These are phyloP conservation scores for Catamblyrhynchus diadema DNA, from an alignment of 2,797 vertebrate genomes.

Conservation along the genomic window DNA sequence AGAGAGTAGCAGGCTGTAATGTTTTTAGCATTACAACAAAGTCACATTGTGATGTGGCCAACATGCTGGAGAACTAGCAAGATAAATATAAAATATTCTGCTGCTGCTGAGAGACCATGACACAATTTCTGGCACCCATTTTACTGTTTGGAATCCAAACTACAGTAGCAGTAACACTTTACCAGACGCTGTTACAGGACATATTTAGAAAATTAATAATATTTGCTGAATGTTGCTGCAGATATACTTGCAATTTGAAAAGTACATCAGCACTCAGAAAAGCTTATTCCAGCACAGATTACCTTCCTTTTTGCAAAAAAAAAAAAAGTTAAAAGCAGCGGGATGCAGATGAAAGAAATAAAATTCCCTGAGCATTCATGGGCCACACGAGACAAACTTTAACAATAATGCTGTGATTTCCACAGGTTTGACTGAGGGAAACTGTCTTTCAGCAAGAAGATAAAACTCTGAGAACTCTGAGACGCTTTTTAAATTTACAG, in stretches of 20 bases:
- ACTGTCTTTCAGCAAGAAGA: background rate
- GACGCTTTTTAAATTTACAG: background rate
- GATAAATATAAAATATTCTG: background rate
- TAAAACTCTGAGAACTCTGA: background rate
- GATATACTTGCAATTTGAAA: background rate
- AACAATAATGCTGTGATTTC: background rate
- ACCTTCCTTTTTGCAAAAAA: background rate
- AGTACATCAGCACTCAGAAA: background rate
- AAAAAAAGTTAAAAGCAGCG: background rate
- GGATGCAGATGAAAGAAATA: background rate
- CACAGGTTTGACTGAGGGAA: background rate
- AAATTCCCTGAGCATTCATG: background rate
- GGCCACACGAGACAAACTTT: background rate
- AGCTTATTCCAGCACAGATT: background rate
- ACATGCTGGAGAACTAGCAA: background rate
- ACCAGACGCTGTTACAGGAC: conserved; percentile 13
- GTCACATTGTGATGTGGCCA: background rate
- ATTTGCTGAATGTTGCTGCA: background rate
- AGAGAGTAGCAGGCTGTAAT: conserved; percentile 19
- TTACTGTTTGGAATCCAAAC: background rate
- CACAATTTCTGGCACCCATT: conserved; percentile 47
- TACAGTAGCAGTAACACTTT: conserved; percentile 43
- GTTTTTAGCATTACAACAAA: conserved; percentile 21
- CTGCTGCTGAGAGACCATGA: conserved; percentile 34
- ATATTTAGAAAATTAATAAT: conserved; percentile 37